Conservation (phyloP, 2,797 vertebrate genomes). For the Pseudopleuronectes americanus region DNA sequence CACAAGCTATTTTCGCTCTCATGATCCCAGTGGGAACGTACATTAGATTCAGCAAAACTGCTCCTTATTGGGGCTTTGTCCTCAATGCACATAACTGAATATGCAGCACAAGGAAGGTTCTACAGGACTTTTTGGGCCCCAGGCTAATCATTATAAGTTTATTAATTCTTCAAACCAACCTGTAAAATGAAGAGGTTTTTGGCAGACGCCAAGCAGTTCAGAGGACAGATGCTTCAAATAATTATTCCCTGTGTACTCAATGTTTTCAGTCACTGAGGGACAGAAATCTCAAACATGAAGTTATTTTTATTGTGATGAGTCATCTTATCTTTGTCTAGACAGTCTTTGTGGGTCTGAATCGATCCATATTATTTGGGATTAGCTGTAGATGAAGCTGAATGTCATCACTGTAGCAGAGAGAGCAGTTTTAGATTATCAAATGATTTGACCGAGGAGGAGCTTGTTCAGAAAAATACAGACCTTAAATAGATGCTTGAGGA, state of each 20-base stretch:
- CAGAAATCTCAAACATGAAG: neutral
- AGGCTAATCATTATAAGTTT: no score
- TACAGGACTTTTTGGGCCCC: no score
- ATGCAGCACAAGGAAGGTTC: no score
- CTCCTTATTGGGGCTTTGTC: no score
- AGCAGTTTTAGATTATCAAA: neutral
- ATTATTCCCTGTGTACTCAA: no score
- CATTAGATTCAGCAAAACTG: neutral
- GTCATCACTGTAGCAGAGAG: neutral
- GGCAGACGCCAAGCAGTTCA: neutral
- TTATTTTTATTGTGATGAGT: neutral
- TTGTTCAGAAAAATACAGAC: neutral
- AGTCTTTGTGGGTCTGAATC: neutral
- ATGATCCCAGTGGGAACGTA: neutral
- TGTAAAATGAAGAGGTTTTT: no score
- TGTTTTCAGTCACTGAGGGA: neutral
- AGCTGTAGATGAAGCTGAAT: neutral
- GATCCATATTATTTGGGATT: neutral
- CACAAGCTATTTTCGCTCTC: slow-evolving; percentile 18
- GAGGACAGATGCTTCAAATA: neutral
- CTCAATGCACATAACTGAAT: no score
- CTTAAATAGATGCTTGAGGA: neutral
- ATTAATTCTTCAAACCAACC: no score
- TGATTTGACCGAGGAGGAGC: neutral
- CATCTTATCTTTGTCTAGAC: neutral